Evolutionary conservation across 2,113 vertebrate species (phyloP).

Genomic region (Scophthalmus maximus): DNA sequence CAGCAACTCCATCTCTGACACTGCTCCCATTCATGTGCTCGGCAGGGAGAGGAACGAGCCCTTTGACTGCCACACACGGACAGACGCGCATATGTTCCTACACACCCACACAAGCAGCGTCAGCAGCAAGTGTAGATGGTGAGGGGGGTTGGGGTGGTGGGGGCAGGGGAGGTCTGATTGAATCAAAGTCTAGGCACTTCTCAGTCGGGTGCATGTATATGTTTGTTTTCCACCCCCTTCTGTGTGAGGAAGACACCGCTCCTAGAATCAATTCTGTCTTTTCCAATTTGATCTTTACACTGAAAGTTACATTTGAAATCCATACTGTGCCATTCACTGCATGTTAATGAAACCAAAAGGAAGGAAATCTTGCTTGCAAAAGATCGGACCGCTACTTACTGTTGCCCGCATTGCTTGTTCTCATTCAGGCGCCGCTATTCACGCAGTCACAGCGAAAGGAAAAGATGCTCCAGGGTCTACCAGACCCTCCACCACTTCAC

Average conservation of each 20-base stretch:
- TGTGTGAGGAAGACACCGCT: conserved; percentile 26
- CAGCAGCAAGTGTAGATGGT: conserved; percentile 62
- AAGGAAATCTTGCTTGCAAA: conserved; percentile 71
- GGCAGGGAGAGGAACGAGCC: conserved; percentile 56
- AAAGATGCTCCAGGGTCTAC: conserved; percentile 69
- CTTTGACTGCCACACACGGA: conserved; percentile 72
- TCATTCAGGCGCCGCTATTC: conserved; percentile 87
- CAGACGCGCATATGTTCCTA: conserved; percentile 61
- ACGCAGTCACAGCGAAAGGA: conserved; percentile 75
- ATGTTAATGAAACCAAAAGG: conserved; percentile 26
- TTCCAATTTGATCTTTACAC: not conserved
- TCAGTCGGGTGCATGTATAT: conserved; percentile 37
- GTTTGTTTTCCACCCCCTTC: conserved; percentile 27
- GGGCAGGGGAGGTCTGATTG: conserved; percentile 67
- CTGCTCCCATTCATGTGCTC: conserved; percentile 78
- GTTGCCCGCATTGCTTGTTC: conserved; percentile 90
- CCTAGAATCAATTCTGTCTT: conserved; percentile 15
- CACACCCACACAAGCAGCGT: conserved; percentile 72
- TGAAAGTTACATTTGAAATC: conserved; percentile 31
- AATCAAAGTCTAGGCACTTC: conserved; percentile 65
- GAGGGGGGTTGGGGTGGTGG: conserved; percentile 36
- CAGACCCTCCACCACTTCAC: conserved; percentile 74
- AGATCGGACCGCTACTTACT: conserved; percentile 85
- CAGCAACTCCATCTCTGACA: conserved; percentile 79
- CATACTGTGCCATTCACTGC: conserved; percentile 22